Percentiles rank a stretch among this genome's conserved stretches.
phyloP scores from a whole-genome alignment of 2,797 vertebrate genomes.

The Sebastes steindachneri region DNA sequence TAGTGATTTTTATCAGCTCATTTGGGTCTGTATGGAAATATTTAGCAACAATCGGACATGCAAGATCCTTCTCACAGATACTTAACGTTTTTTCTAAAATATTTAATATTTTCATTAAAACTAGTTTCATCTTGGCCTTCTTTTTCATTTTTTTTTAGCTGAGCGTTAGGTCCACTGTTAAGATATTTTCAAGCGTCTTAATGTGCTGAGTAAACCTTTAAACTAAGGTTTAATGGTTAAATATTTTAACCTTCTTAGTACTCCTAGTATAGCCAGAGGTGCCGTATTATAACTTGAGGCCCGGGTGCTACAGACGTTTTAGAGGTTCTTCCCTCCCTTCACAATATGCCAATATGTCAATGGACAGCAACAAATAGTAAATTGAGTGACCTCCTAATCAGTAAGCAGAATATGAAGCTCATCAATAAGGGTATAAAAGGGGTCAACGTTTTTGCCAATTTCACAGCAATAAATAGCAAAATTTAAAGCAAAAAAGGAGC shows the following conservation, averaged over 20 bases:
- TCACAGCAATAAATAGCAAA: neutral
- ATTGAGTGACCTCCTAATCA: no score
- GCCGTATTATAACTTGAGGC: no score
- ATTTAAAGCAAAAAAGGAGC: neutral
- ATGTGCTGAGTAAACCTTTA: neutral
- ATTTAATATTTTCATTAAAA: neutral
- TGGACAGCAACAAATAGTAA: no score
- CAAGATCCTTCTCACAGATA: slow-evolving; percentile 6
- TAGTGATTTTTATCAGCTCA: slow-evolving; percentile 17
- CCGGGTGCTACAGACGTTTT: no score
- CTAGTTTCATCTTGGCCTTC: neutral
- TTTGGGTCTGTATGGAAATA: slow-evolving; percentile 10
- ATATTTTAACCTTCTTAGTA: neutral
- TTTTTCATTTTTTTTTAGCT: neutral
- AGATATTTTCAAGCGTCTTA: neutral
- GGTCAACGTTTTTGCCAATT: neutral
- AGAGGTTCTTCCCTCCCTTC: no score
- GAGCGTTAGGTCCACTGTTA: neutral
- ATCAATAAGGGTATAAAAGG: neutral
- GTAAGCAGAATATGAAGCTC: no score
- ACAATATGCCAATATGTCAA: no score
- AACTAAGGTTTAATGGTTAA: neutral
- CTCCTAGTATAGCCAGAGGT: neutral
- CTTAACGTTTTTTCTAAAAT: neutral
- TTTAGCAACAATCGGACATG: slow-evolving; percentile 7